phyloP scores from a whole-genome alignment of 1,140 invertebrate genomes.

The Campoletis sonorensis region DNA sequence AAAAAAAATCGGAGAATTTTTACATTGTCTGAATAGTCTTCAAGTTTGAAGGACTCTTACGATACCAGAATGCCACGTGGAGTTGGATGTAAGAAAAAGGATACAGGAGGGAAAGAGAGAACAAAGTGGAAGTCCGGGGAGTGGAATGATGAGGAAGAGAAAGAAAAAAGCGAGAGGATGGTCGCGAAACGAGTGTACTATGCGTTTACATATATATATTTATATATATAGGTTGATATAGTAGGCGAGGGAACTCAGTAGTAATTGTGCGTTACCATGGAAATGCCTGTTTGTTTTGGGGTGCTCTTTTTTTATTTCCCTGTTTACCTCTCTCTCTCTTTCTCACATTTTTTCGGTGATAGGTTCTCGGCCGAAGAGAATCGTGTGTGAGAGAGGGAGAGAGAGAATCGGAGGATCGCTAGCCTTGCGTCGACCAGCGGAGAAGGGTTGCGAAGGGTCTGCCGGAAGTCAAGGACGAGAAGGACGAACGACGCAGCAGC shows the following conservation, averaged over 20 bases:
- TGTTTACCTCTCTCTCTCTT: conserved; percentile 37
- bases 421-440: conserved; percentile 49
- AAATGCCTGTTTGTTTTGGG: conserved; percentile 69
- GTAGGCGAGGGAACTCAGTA: conserved; percentile 51
- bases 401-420: conserved; percentile 57
- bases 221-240: neutral
- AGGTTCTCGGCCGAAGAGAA: conserved; percentile 47
- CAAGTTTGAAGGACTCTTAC: neutral
- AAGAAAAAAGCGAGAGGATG: conserved; percentile 59
- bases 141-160: conserved; percentile 11
- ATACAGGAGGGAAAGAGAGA: neutral
- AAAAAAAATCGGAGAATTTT: too few relatives aligned
- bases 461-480: conserved; percentile 65
- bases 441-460: conserved; percentile 65
- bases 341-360: conserved; percentile 55
- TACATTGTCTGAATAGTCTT: too few relatives aligned
- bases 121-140: neutral
- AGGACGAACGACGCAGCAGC: conserved; percentile 34
- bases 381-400: conserved; percentile 41
- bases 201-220: neutral
- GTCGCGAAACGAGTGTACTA: conserved; percentile 52
- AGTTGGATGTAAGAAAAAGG: neutral
- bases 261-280: conserved; percentile 70
- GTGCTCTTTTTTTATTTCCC: conserved; percentile 49
- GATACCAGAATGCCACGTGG: conserved; percentile 24